Evolutionary conservation across 2,888 invertebrate species (phyloP).

Genomic region (Anaspis maculata): DNA sequence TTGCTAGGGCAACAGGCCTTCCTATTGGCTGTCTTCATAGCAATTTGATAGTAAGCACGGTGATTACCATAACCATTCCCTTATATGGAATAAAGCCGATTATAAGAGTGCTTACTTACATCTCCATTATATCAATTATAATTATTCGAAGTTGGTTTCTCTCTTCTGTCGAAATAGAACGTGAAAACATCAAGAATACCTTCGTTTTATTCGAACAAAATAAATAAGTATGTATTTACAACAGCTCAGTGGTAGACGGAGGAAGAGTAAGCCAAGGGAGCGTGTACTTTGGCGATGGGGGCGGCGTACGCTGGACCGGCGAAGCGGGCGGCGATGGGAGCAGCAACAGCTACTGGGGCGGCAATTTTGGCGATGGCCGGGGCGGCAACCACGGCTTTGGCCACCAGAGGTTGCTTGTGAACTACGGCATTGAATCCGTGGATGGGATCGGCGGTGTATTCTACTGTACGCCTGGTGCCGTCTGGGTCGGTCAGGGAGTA

Average conservation of each 20-base stretch:
- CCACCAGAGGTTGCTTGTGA: slow-evolving; percentile 43
- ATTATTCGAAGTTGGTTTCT: no score
- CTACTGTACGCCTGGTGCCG: slow-evolving; percentile 52
- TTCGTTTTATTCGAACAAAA: background rate
- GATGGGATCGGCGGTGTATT: slow-evolving; percentile 28
- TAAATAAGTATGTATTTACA: background rate
- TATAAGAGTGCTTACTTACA: no score
- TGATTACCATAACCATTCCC: no score
- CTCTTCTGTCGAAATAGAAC: no score
- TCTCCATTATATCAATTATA: no score
- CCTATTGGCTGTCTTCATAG: no score
- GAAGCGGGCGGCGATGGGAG: slow-evolving; percentile 15
- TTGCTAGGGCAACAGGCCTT: no score
- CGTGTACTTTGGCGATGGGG: slow-evolving; percentile 29
- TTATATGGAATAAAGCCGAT: no score
- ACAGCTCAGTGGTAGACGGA: slow-evolving; percentile 16
- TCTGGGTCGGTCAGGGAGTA: slow-evolving; percentile 53
- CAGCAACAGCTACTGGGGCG: slow-evolving; percentile 16
- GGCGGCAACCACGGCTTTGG: slow-evolving; percentile 23
- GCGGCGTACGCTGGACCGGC: slow-evolving; percentile 31
- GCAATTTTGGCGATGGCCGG: slow-evolving; percentile 21
- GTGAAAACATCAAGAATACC: no score
- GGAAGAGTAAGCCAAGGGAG: slow-evolving; percentile 22
- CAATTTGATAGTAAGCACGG: no score
- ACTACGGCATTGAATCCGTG: slow-evolving; percentile 52